Percentiles rank a stretch among this genome's conserved stretches.
Evolutionary conservation across 1,140 invertebrate species (phyloP).

Genomic region (Melanaphis sacchari): DNA sequence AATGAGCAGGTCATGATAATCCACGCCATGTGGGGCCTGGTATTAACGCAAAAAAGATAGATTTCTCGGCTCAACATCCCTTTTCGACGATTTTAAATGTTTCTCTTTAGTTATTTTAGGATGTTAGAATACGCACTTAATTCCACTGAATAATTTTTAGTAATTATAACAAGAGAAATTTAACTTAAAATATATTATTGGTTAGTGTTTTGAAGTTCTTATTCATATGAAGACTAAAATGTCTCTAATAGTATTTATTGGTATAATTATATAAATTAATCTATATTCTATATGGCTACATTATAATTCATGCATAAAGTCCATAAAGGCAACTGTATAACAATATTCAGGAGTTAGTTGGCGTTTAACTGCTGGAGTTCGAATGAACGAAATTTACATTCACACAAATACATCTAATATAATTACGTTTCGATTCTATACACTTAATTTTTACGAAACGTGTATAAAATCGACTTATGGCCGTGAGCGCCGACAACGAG

Average conservation of each 20-base stretch:
- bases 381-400: not conserved
- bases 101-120: not conserved
- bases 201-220: too few species aligned
- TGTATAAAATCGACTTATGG: not conserved
- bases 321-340: too few species aligned
- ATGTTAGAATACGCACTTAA: not conserved
- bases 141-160: too few species aligned
- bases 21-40: conserved; percentile 61
- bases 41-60: conserved; percentile 63
- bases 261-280: too few species aligned
- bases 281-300: too few species aligned
- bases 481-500: not conserved
- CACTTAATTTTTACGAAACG: not conserved
- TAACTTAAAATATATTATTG: too few species aligned
- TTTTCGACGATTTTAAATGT: not conserved
- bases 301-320: too few species aligned
- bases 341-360: too few species aligned
- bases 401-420: not conserved
- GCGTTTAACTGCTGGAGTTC: not conserved
- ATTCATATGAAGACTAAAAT: too few species aligned
- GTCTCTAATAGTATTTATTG: too few species aligned
- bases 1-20: conserved; percentile 58
- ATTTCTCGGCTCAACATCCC: not conserved
- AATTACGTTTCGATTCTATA: not conserved
- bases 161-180: too few species aligned